Evolutionary conservation across 2,888 invertebrate species (phyloP).

Genomic region (Oasisia sp.): DNA sequence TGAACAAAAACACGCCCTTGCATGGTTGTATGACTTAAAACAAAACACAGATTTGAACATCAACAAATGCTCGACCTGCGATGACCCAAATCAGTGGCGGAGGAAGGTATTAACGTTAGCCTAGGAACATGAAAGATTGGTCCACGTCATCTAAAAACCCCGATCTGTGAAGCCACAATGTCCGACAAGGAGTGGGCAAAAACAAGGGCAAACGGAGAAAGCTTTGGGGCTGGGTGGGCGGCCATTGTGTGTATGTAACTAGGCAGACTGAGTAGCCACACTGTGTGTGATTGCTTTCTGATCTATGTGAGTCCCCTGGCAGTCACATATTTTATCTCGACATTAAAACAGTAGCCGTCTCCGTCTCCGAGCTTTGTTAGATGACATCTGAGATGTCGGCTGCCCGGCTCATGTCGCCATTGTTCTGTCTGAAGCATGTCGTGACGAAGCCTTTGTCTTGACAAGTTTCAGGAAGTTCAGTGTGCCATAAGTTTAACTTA

Average conservation of each 20-base stretch:
- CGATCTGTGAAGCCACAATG: background rate
- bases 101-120: background rate
- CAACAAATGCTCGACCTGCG: too few relatives aligned
- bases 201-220: background rate
- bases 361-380: background rate
- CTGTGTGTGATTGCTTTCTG: background rate
- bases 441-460: background rate
- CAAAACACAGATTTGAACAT: too few relatives aligned
- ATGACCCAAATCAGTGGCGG: too few relatives aligned
- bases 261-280: background rate
- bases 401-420: background rate
- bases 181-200: background rate
- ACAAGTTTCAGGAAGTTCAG: constrained; percentile 17
- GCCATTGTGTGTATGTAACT: background rate
- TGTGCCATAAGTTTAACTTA: background rate
- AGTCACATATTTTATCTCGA: background rate
- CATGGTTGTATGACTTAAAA: too few relatives aligned
- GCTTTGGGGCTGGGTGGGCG: background rate
- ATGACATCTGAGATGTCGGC: constrained; percentile 9
- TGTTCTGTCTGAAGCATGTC: background rate
- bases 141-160: background rate
- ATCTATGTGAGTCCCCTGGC: background rate
- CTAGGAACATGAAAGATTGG: background rate
- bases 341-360: background rate
- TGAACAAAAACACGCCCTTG: too few relatives aligned